A percentile compares a stretch with the other conserved stretches of the same genome.
phyloP scores from a whole-genome alignment of 2,888 invertebrate species.

The Noctua fimbriata region DNA sequence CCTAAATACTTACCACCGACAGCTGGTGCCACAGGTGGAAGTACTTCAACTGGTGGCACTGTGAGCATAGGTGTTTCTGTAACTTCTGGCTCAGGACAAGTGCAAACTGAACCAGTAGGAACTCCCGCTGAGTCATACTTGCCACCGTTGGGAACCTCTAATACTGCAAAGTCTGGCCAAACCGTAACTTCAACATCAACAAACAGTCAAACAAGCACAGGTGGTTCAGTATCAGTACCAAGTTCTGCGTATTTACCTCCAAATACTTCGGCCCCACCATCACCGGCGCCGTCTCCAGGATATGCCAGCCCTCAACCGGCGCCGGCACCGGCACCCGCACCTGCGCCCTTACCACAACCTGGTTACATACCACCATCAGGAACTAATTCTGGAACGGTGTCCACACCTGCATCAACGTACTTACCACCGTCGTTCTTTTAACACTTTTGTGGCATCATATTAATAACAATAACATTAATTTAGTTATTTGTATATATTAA shows the following conservation, averaged over 20 bases:
- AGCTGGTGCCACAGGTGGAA: constrained; percentile 45
- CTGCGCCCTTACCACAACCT: constrained; percentile 51
- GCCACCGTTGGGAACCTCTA: constrained; percentile 68
- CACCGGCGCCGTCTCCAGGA: constrained; percentile 61
- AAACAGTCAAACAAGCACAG: constrained; percentile 49
- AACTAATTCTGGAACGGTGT: constrained; percentile 64
- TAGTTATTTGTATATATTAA: constrained; percentile 31
- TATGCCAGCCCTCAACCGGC: constrained; percentile 51
- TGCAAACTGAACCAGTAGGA: constrained; percentile 47
- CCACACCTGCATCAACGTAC: constrained; percentile 80
- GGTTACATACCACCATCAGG: constrained; percentile 76
- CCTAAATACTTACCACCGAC: constrained; percentile 83
- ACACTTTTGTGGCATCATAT: constrained; percentile 2
- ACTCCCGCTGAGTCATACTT: constrained; percentile 71
- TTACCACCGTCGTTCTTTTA: constrained; percentile 81
- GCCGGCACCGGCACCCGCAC: constrained; percentile 23
- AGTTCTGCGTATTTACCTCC: constrained; percentile 71
- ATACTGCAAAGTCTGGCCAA: constrained; percentile 32
- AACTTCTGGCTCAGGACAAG: constrained; percentile 49
- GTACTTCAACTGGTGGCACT: constrained; percentile 40
- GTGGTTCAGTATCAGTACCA: constrained; percentile 61
- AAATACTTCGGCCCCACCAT: constrained; percentile 49
- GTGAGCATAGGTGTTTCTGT: constrained; percentile 59
- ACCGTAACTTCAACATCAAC: constrained; percentile 41
- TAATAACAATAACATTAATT: constrained; percentile 2